These are phyloP conservation scores for Lanistes nyassanus DNA, from an alignment of 1,140 invertebrate species.

Conservation along the genomic window DNA sequence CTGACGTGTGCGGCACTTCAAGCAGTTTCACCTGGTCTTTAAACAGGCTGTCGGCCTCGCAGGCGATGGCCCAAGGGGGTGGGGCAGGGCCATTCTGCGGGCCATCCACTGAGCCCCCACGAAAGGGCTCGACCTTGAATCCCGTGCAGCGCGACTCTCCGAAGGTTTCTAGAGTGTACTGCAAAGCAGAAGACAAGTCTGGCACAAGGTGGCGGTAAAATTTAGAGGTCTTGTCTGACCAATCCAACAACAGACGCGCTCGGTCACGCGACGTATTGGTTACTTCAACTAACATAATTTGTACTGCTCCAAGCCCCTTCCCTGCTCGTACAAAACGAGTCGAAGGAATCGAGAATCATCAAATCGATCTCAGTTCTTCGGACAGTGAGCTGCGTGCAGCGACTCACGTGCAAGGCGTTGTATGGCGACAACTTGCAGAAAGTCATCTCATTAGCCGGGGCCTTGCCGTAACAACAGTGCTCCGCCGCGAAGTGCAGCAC, in stretches of 20 bases:
- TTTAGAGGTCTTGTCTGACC: too few species aligned
- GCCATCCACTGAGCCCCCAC: constrained; percentile 46
- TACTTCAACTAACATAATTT: too few species aligned
- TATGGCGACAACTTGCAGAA: constrained; percentile 69
- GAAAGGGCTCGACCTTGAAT: constrained; percentile 42
- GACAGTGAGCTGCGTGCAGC: too few species aligned
- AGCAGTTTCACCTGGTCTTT: constrained; percentile 38
- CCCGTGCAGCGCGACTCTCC: constrained; percentile 43
- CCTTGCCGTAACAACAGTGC: constrained; percentile 72
- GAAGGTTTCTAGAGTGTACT: constrained; percentile 59
- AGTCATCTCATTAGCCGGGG: constrained; percentile 68
- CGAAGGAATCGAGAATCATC: too few species aligned
- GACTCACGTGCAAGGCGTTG: constrained; percentile 71
- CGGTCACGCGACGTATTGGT: too few species aligned
- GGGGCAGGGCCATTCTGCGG: constrained; percentile 49
- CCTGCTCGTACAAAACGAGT: too few species aligned
- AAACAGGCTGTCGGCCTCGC: constrained; percentile 42
- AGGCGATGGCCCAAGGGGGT: constrained; percentile 44
- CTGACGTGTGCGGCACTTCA: constrained; percentile 53
- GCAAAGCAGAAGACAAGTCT: too few species aligned
- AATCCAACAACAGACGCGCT: too few species aligned
- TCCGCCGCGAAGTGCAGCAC: constrained; percentile 67
- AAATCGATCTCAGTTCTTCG: too few species aligned
- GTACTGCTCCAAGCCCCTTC: too few species aligned
- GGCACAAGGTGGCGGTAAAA: too few species aligned